Percentiles rank a stretch among this genome's conserved stretches.
Conservation (phyloP, 2,113 vertebrate genomes). For the Urocitellus parryii region DNA sequence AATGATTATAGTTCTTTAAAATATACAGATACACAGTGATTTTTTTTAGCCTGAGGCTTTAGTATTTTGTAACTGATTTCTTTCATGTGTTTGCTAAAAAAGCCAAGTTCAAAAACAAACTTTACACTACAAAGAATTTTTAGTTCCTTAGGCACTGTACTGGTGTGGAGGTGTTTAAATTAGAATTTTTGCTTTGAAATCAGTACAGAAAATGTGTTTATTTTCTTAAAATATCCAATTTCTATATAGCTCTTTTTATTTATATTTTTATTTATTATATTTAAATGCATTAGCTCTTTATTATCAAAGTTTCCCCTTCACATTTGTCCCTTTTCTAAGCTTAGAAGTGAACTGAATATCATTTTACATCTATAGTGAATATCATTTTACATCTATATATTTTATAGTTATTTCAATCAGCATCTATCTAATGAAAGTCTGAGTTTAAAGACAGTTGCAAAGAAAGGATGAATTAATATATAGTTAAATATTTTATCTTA, state of each 20-base stretch:
- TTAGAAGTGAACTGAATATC: not conserved
- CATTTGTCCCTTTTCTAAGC: not conserved
- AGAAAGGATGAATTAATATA: not conserved
- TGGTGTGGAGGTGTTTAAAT: slow-evolving; percentile 79
- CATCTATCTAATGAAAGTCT: not conserved
- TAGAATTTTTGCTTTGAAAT: slow-evolving; percentile 79
- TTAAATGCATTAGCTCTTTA: rapidly evolving
- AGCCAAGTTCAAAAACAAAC: slow-evolving; percentile 76
- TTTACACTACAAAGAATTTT: slow-evolving; percentile 82
- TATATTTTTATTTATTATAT: not conserved
- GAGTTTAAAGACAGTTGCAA: not conserved
- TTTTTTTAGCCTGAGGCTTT: slow-evolving; percentile 62
- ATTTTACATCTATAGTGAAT: not conserved
- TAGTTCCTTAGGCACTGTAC: slow-evolving; percentile 75
- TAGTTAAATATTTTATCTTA: not conserved
- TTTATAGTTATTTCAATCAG: not conserved
- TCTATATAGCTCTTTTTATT: slow-evolving; percentile 32
- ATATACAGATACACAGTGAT: not conserved
- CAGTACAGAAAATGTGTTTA: slow-evolving; percentile 78
- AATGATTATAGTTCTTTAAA: not conserved
- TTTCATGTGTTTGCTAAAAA: slow-evolving; percentile 73
- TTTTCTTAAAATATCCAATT: slow-evolving; percentile 60
- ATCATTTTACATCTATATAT: not conserved
- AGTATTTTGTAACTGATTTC: slow-evolving; percentile 67
- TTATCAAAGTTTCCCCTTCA: not conserved